phyloP scores from a whole-genome alignment of 2,797 vertebrate species.

The Sebastiscus tertius region DNA sequence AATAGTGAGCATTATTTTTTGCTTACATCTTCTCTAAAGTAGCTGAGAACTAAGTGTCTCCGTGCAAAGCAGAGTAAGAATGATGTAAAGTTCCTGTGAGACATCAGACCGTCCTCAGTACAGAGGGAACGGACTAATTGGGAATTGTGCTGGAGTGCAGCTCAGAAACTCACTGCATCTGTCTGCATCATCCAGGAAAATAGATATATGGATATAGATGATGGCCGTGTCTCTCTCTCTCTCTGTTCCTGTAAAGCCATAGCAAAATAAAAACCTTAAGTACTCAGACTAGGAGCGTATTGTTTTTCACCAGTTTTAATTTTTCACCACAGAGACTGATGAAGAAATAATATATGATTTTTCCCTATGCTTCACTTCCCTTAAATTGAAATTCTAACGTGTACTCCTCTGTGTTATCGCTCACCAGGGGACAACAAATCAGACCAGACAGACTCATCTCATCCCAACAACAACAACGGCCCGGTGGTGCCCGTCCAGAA shows the following conservation, averaged over 20 bases:
- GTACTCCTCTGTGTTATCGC: not conserved
- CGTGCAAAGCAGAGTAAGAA: not conserved
- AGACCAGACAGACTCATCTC: conserved; percentile 65
- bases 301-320: not conserved
- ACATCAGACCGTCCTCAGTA: not conserved
- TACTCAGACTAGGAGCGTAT: not conserved
- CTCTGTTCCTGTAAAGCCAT: not conserved
- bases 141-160: conserved; percentile 32
- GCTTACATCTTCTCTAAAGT: not conserved
- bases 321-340: not conserved
- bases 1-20: conserved; percentile 1
- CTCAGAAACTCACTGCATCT: not conserved
- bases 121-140: conserved; percentile 21
- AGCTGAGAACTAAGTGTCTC: not conserved
- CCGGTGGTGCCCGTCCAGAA: conserved; percentile 66
- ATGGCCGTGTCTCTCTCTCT: not conserved
- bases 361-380: not conserved
- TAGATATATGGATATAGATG: not conserved
- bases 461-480: conserved; percentile 78
- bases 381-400: not conserved
- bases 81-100: conserved; percentile 31
- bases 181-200: conserved; percentile 1
- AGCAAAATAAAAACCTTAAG: not conserved
- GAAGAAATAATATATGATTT: not conserved
- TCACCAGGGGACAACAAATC: conserved; percentile 76